A percentile compares a stretch with the other conserved stretches of the same genome.
Conservation (phyloP, 2,113 vertebrate species). For the Chauna torquata region DNA sequence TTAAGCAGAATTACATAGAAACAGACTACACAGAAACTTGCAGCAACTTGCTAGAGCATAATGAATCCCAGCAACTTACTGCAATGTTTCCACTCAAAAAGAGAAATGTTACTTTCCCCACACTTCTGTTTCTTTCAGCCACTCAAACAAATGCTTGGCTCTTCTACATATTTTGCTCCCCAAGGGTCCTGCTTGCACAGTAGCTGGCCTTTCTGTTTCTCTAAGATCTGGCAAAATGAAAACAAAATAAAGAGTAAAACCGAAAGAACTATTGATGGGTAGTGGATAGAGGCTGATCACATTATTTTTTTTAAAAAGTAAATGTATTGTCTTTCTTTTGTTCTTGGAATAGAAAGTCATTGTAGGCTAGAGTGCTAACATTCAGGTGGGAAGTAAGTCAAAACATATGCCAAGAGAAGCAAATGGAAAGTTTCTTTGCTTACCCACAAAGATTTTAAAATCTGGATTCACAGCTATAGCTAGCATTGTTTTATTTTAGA, state of each 20-base stretch:
- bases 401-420: not conserved
- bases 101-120: constrained; percentile 35
- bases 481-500: constrained; percentile 12
- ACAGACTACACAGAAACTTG: constrained; percentile 27
- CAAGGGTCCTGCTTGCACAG: not conserved
- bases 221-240: not conserved
- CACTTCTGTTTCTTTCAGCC: not conserved
- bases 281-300: not conserved
- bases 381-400: constrained; percentile 28
- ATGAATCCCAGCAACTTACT: constrained; percentile 24
- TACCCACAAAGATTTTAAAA: not conserved
- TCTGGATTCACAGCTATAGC: constrained; percentile 2
- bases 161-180: not conserved
- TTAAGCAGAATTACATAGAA: constrained; percentile 9
- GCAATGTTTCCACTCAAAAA: constrained; percentile 29
- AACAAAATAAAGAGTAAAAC: constrained; percentile 6
- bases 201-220: not conserved
- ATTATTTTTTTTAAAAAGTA: not conserved
- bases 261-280: not conserved
- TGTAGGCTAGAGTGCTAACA: not conserved
- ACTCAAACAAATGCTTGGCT: not conserved
- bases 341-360: not conserved
- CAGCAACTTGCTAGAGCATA: constrained; percentile 13
- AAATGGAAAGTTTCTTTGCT: constrained; percentile 7
- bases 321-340: not conserved